Evolutionary conservation across 1,140 invertebrate genomes (phyloP), one percentile per base, ranked within the genome.

Genomic region (Calliopsis andreniformis): DNA sequence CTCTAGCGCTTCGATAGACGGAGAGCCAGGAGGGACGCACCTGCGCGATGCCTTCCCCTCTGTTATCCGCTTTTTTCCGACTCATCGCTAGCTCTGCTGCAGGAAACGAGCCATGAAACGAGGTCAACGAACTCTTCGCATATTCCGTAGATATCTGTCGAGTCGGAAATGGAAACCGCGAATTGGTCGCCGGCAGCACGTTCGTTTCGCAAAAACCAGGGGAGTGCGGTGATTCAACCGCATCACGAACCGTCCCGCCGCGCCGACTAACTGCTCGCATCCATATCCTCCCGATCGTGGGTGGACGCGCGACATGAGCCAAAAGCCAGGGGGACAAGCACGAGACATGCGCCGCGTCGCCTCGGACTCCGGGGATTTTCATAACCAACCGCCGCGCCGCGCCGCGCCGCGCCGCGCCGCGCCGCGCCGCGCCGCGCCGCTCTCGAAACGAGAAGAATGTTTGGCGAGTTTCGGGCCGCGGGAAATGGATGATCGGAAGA

Each of bases 251-350:
- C 84, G 81, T 87, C 76, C 78, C 84, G 81, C 86, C 76, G 78
- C 79, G 84, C 79, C 81, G 83, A 76, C 85, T 90, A 89, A 91
- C 89, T 87, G 86, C 87, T 86, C 84, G 80, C 89, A 91, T 91
- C 86, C 78, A 91, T 91, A 91, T 91, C 82, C 81, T 78, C 73
- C 61, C 53, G 82, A 83, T 87, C 86, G 89, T 91, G 89, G 89
- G 89, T 89, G 89, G 89, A 90, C 89, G 78, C 82, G 84, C 84
- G 89, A 91, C 89, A 90, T 89, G 89, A 87, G 80, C 88, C 83
- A 49, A 58, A 84, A 85, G 79, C 87, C 87, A 64, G 88, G 82
- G 80, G 85, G 84, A 90, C 89, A 90, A 89, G 89, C 89, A 87
- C 89, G 79, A 66, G 79, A 87, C 86, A 88, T 77, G 82, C 35